phyloP scores from a whole-genome alignment of 2,888 invertebrate genomes.

The Pachydiplax longipennis region DNA sequence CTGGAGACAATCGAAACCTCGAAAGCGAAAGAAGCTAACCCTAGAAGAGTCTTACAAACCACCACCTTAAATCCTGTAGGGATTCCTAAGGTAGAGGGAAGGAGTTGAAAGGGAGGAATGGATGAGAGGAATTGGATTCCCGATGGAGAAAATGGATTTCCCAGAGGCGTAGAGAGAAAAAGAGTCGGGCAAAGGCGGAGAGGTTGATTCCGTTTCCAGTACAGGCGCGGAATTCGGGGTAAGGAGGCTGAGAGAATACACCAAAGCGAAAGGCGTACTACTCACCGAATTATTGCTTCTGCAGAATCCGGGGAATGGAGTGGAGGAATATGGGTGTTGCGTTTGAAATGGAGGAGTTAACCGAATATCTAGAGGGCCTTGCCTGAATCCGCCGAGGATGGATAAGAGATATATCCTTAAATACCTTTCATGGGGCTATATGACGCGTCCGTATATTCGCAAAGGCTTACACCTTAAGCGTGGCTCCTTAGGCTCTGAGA shows the following conservation, averaged over 20 bases:
- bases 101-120: background rate
- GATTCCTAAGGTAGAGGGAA: background rate
- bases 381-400: too few relatives aligned
- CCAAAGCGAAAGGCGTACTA: background rate
- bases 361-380: too few relatives aligned
- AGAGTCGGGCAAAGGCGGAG: background rate
- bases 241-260: background rate
- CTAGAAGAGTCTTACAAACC: background rate
- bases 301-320: too few relatives aligned
- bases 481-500: too few relatives aligned
- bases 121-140: background rate
- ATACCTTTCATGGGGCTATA: too few relatives aligned
- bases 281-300: background rate
- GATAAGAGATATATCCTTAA: too few relatives aligned
- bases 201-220: background rate
- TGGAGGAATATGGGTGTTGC: too few relatives aligned
- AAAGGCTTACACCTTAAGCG: too few relatives aligned
- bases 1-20: background rate
- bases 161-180: background rate
- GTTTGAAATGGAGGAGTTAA: too few relatives aligned
- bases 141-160: background rate
- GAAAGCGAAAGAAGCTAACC: background rate
- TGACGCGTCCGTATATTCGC: too few relatives aligned
- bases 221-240: background rate
- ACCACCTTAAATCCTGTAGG: background rate